These are phyloP conservation scores for Pteromalus puparum DNA, from an alignment of 1,140 invertebrate genomes.

Conservation along the genomic window DNA sequence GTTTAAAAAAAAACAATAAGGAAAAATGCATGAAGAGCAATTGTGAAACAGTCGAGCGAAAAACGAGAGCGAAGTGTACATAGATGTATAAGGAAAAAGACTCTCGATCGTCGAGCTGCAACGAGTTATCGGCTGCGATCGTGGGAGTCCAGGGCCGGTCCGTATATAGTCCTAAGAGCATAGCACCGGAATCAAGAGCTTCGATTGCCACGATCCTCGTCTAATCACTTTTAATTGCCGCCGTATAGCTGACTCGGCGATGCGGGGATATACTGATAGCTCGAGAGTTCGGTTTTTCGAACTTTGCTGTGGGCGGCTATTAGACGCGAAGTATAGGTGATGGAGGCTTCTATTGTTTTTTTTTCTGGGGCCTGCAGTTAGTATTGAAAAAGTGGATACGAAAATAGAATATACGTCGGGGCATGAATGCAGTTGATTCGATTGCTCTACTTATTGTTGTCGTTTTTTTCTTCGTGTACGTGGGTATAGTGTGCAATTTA, in stretches of 20 bases:
- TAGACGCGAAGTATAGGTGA: background rate
- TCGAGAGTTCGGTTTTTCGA: background rate
- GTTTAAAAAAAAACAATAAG: background rate
- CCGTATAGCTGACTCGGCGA: background rate
- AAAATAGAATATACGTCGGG: background rate
- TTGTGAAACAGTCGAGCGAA: background rate
- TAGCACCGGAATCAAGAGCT: background rate
- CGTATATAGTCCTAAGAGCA: background rate
- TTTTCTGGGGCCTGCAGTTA: background rate
- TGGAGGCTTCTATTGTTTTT: background rate
- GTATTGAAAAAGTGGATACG: too few species aligned
- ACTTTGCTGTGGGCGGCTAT: too few species aligned
- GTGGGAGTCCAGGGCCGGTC: background rate
- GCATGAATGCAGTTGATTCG: background rate
- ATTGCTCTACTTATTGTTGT: background rate
- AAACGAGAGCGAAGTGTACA: background rate
- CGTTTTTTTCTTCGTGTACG: background rate
- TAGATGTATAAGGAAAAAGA: background rate
- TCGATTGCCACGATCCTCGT: background rate
- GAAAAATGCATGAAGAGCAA: background rate
- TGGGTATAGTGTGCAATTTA: too few species aligned
- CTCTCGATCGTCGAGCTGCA: background rate
- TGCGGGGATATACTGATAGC: background rate
- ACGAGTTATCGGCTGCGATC: background rate
- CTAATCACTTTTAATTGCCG: background rate